Conservation (phyloP, 2,113 vertebrate species). For the Ptilorrhoa leucosticta region DNA sequence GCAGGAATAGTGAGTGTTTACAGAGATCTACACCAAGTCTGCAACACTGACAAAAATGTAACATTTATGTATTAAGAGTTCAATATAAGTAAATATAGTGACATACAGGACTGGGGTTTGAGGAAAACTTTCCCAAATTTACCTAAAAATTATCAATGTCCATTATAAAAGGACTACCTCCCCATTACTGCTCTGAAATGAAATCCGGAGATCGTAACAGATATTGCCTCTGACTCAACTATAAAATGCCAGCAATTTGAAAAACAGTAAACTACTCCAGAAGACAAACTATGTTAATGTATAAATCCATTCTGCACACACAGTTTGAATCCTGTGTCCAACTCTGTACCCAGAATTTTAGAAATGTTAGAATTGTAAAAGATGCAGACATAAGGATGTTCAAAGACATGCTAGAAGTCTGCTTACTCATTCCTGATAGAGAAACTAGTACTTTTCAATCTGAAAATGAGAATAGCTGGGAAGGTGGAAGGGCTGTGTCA, state of each 20-base stretch:
- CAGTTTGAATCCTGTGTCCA: neutral
- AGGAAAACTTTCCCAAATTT: neutral
- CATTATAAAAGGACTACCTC: neutral
- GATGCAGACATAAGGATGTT: neutral
- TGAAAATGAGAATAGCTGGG: neutral
- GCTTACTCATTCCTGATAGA: neutral
- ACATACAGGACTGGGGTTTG: neutral
- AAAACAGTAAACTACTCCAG: neutral
- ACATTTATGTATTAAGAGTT: neutral
- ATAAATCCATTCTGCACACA: neutral
- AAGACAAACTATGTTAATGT: neutral
- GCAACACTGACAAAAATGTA: neutral
- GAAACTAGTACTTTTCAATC: neutral
- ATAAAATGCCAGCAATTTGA: neutral
- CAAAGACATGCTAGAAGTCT: neutral
- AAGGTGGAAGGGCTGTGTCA: neutral
- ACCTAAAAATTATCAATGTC: neutral
- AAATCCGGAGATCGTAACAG: neutral
- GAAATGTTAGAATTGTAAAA: neutral
- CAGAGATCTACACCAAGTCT: neutral
- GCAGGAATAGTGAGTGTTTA: neutral
- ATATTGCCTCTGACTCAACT: neutral
- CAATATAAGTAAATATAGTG: neutral
- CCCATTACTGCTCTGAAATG: neutral
- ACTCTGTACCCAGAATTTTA: neutral